Evolutionary conservation across 2,888 invertebrate species (phyloP).

Genomic region (Ochropacha duplaris): DNA sequence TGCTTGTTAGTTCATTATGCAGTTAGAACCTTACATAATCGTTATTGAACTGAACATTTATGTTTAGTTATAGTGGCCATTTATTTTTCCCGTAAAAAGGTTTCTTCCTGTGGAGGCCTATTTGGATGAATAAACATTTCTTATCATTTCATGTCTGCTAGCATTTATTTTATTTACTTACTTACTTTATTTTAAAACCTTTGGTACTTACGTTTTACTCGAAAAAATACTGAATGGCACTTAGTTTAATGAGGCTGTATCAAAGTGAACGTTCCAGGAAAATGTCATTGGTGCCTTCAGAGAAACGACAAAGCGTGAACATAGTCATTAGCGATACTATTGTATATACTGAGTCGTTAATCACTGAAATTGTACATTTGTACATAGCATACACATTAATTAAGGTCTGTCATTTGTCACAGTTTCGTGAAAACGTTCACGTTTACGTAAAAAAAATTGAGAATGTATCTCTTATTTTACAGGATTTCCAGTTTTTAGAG

Average conservation of each 20-base stretch:
- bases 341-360: neutral
- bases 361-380: neutral
- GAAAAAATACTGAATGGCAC: conserved; percentile 2
- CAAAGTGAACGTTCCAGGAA: neutral
- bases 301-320: conserved; percentile 3
- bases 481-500: too few relatives aligned
- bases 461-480: too few relatives aligned
- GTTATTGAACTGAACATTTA: neutral
- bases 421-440: neutral
- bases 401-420: neutral
- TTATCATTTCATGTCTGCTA: too few relatives aligned
- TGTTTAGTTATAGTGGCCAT: neutral
- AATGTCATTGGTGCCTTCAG: neutral
- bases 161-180: neutral
- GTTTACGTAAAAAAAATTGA: neutral
- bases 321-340: neutral
- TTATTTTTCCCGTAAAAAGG: neutral
- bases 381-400: neutral
- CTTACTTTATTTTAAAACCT: neutral
- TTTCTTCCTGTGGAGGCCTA: too few relatives aligned
- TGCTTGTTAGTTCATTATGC: too few relatives aligned
- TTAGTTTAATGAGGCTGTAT: conserved; percentile 7
- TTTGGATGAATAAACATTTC: too few relatives aligned
- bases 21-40: too few relatives aligned
- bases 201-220: neutral